Evolutionary conservation across 2,113 vertebrate genomes (phyloP), one percentile per base, ranked within the genome.

Genomic region (Tachycineta bicolor): DNA sequence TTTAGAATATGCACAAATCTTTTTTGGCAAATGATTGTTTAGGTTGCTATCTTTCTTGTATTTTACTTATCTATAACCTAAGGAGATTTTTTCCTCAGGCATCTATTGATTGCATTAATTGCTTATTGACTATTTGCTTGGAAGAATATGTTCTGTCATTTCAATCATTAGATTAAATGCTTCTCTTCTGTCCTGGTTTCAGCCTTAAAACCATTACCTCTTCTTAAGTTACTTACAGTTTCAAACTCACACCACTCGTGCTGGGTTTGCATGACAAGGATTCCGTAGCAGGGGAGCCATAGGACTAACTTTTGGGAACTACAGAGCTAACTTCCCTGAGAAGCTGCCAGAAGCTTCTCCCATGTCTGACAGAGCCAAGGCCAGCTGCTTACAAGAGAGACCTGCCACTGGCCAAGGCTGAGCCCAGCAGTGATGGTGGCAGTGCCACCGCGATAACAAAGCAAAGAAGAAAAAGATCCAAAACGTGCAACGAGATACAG

Each of bases 371-470:
- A 52, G 33, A 58, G 33, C 14, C 60, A 46, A 8, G 22, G 10
- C 14, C 33, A 47, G 5, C 22, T 25, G 29, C 21, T 20, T 49
- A 6, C 22, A n/a, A 21, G 59, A 37, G 5, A 33, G 16, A 55
- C 3, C 8, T 10, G n/a, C 10, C 5, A 5, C 39, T 0, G 0
- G 3, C 22, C 19, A 47, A 33, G 39, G 33, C 33, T 19, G 22
- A 64, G 21, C 39, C 24, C 70, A 17, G 28, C 83, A 21, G 29
- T 2, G 21, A 53, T 6, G 11, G 50, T 9, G 18, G 18, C 23
- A 34, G 37, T 22, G 24, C 9, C 44, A 41, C 12, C 0, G 0
- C 7, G 22, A 28, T 1, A 37, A 10, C 21, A 37, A 7, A 56
- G 43, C 18, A 55, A 18, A 47, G 29, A 23, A 33, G 1, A 15